Percentiles rank a stretch among this genome's conserved stretches.
Evolutionary conservation across 1,140 invertebrate species (phyloP).

Genomic region (Cydia fagiglandana): DNA sequence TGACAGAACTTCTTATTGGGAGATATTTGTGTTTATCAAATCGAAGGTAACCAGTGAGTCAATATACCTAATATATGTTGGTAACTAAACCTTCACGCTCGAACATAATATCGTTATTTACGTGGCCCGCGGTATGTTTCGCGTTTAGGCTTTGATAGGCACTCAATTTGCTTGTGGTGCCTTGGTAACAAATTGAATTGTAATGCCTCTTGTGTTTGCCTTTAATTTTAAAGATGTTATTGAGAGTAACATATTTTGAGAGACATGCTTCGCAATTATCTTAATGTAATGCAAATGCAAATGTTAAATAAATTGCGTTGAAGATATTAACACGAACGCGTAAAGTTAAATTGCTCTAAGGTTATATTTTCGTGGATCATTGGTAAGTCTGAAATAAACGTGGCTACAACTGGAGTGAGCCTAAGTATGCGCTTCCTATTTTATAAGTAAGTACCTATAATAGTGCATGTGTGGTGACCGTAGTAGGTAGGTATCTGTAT

Average conservation of each 20-base stretch:
- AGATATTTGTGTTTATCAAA: background rate
- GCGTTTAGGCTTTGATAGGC: background rate
- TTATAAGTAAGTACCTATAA: no score
- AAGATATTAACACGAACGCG: no score
- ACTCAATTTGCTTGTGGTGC: slow-evolving; percentile 1
- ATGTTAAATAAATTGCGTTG: no score
- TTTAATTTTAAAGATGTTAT: slow-evolving; percentile 10
- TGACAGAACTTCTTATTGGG: background rate
- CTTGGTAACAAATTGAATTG: slow-evolving; percentile 7
- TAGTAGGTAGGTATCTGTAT: no score
- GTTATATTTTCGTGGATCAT: no score
- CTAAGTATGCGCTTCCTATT: no score
- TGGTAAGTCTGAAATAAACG: no score
- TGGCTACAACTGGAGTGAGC: no score
- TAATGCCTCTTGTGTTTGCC: background rate
- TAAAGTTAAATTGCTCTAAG: no score
- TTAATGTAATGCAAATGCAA: no score
- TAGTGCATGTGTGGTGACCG: no score
- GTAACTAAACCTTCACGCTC: background rate
- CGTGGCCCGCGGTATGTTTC: background rate
- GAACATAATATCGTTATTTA: slow-evolving; percentile 3
- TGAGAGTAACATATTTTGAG: background rate
- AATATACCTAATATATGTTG: background rate
- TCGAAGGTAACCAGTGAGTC: background rate
- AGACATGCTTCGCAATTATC: no score